Evolutionary conservation across 2,797 vertebrate genomes (phyloP).

Genomic region (Thamnophis elegans): DNA sequence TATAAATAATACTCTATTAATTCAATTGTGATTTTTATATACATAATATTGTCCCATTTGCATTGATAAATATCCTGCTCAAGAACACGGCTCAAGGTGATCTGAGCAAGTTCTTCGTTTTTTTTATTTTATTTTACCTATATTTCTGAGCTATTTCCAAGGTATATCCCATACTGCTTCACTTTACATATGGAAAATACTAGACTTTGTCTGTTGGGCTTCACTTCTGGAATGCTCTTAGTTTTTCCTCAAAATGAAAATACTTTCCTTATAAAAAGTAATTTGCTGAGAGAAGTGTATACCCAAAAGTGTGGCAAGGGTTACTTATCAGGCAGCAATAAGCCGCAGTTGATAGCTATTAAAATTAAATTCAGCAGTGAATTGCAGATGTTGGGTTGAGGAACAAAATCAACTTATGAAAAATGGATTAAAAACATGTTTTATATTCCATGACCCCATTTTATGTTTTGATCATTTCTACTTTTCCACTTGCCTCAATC

Average conservation of each 20-base stretch:
- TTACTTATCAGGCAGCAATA: neutral
- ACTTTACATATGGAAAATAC: neutral
- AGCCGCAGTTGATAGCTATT: neutral
- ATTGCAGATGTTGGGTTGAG: neutral
- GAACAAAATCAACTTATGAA: neutral
- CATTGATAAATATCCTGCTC: neutral
- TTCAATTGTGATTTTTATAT: neutral
- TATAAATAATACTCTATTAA: neutral
- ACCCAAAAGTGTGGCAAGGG: neutral
- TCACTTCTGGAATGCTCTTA: neutral
- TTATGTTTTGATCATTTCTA: neutral
- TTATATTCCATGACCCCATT: neutral
- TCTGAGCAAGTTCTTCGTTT: neutral
- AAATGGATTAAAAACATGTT: neutral
- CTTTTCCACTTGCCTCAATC: neutral
- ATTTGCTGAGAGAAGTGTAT: neutral
- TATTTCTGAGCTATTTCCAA: neutral
- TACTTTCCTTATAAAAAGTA: neutral
- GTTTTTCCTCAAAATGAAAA: neutral
- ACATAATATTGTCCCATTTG: neutral
- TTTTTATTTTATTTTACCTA: neutral
- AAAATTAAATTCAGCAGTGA: neutral
- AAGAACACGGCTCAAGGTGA: neutral
- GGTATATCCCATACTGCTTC: neutral
- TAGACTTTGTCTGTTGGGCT: neutral